Evolutionary conservation across 2,113 vertebrate genomes (phyloP).

Genomic region (Hoplias malabaricus): DNA sequence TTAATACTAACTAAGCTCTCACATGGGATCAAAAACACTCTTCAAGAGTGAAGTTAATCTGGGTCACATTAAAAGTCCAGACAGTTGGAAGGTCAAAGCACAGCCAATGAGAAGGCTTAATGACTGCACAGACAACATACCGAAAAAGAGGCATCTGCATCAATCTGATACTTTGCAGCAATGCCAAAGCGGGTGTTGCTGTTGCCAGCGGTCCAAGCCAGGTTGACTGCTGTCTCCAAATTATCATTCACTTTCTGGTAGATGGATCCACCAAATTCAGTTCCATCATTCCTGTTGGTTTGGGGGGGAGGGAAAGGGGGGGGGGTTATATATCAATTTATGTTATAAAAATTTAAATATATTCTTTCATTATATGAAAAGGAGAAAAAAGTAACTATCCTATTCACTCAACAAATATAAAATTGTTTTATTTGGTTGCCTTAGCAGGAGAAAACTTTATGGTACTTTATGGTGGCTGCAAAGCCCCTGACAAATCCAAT

Average conservation of each 20-base stretch:
- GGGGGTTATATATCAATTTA: too few species aligned
- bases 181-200: conserved; percentile 98
- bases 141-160: conserved; percentile 91
- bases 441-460: conserved; percentile 9
- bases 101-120: conserved; percentile 10
- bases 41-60: background rate
- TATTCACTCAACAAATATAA: too few species aligned
- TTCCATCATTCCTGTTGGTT: conserved; percentile 94
- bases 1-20: background rate
- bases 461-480: conserved; percentile 33
- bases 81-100: background rate
- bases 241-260: conserved; percentile 98
- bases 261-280: conserved; percentile 96
- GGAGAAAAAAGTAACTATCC: too few species aligned
- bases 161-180: conserved; percentile 96
- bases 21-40: background rate
- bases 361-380: background rate
- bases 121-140: conserved; percentile 72
- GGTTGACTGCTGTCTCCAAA: conserved; percentile 93
- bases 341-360: background rate
- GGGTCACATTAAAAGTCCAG: background rate
- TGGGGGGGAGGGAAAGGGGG: too few species aligned
- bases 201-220: conserved; percentile 97
- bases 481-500: conserved; percentile 59
- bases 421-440: too few species aligned